These are phyloP conservation scores for Heliocidaris erythrogramma DNA, from an alignment of 35 echinoderm and acorn worm genomes.

Conservation along the genomic window DNA sequence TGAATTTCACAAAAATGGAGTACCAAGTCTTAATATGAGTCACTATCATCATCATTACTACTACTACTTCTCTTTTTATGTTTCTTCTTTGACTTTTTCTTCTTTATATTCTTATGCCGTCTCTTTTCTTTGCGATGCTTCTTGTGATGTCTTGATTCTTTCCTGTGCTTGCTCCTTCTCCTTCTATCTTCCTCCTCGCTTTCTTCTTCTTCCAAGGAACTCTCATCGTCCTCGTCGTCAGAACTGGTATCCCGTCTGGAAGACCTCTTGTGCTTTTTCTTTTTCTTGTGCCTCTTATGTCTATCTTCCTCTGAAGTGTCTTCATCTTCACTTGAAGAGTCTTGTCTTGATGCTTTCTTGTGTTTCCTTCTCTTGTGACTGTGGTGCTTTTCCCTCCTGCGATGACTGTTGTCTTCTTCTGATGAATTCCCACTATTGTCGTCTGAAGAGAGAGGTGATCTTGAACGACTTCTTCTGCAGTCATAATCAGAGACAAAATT, in stretches of 20 bases:
- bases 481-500: not conserved
- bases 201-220: slow-evolving; percentile 17
- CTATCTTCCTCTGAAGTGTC: not conserved
- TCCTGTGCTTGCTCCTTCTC: slow-evolving; percentile 37
- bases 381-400: not conserved
- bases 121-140: slow-evolving; percentile 40
- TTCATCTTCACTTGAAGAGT: not conserved
- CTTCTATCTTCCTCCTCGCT: slow-evolving; percentile 32
- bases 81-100: slow-evolving; percentile 50
- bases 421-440: slow-evolving; percentile 21
- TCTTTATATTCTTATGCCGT: slow-evolving; percentile 35
- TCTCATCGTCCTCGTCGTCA: not conserved
- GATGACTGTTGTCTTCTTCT: not conserved
- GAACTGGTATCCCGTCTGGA: not conserved
- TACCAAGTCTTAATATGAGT: not conserved
- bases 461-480: slow-evolving; percentile 42
- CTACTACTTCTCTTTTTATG: not conserved
- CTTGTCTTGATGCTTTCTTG: not conserved
- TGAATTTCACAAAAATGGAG: not conserved
- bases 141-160: slow-evolving; percentile 44
- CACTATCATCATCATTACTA: not conserved
- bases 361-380: not conserved
- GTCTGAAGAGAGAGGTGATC: slow-evolving; percentile 48
- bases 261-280: not conserved
- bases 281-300: not conserved